phyloP scores from a whole-genome alignment of 2,797 vertebrate genomes.

The Macrochelys suwanniensis region DNA sequence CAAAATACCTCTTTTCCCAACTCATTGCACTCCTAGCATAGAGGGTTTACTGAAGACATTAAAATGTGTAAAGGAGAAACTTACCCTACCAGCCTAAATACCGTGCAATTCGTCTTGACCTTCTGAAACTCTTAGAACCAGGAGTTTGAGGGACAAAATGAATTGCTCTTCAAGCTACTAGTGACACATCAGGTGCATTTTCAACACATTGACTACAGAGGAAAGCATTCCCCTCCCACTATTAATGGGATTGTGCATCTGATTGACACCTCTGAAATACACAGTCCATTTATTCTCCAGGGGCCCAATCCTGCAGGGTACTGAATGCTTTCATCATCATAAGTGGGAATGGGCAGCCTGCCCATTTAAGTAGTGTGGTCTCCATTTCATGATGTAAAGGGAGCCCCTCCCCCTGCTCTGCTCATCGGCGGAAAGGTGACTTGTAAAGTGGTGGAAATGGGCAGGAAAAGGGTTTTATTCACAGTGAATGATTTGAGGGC shows the following conservation, averaged over 20 bases:
- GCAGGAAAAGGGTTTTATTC: neutral
- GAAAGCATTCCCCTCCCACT: neutral
- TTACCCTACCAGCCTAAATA: rapidly evolving
- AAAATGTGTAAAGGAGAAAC: neutral
- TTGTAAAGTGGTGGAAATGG: rapidly evolving
- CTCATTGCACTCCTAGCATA: neutral
- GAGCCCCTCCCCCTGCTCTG: neutral
- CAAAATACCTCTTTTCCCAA: neutral
- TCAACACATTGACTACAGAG: neutral
- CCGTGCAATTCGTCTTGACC: too few species aligned
- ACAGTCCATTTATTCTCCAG: neutral
- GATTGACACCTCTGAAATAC: neutral
- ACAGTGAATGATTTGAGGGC: neutral
- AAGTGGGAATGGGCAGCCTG: rapidly evolving
- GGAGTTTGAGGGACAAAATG: neutral
- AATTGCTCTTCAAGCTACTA: neutral
- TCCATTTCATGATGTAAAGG: neutral
- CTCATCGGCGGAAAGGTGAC: rapidly evolving
- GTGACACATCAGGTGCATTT: rapidly evolving
- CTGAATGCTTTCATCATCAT: neutral
- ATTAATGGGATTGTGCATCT: neutral
- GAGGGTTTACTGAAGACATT: neutral
- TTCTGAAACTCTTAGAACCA: neutral
- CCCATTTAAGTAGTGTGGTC: neutral
- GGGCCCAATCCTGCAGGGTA: neutral